Conservation (phyloP, 2,113 vertebrate species). For the Grammomys surdaster region DNA sequence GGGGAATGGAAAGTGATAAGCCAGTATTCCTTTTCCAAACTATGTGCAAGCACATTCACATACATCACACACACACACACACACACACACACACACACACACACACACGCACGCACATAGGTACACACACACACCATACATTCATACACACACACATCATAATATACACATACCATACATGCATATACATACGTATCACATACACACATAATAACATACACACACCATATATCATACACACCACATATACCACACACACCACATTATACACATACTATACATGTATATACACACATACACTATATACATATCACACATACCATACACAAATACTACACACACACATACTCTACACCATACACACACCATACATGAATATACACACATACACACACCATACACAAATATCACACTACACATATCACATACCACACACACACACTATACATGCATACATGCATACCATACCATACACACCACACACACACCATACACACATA, state of each 20-base stretch:
- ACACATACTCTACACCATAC: no score
- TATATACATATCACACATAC: background rate
- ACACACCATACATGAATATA: background rate
- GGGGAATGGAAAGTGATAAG: background rate
- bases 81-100: background rate
- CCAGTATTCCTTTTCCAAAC: background rate
- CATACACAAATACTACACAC: background rate
- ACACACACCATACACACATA: no score
- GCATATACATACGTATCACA: no score
- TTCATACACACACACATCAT: no score
- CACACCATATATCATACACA: no score
- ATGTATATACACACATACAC: background rate
- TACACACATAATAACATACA: no score
- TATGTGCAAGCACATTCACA: accelerated
- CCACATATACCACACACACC: no score
- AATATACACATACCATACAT: no score
- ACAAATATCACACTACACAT: no score
- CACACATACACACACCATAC: background rate
- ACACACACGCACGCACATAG: no score
- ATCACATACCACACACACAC: background rate
- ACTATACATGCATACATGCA: background rate
- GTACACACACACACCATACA: no score
- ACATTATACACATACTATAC: background rate
- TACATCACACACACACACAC: accelerated
- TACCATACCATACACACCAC: background rate